Conservation (phyloP, 2,888 invertebrate genomes). For the Stegana nigrithorax region DNA sequence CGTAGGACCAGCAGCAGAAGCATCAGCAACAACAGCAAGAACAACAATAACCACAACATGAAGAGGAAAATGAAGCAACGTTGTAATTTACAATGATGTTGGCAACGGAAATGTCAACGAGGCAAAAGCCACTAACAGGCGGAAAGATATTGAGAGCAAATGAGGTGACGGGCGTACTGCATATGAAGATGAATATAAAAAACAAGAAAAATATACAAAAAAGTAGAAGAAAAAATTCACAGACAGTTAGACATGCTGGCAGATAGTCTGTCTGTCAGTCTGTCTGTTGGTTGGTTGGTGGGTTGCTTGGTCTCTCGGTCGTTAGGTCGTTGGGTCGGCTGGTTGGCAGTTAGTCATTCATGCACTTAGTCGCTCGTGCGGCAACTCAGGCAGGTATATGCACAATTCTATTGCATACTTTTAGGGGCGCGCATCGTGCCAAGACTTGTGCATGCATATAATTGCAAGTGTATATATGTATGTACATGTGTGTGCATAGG, state of each 20-base stretch:
- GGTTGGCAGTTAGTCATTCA: background rate
- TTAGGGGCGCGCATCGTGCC: background rate
- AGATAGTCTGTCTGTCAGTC: background rate
- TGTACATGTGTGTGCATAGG: too few relatives aligned
- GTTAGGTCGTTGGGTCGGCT: background rate
- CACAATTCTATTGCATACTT: conserved; percentile 13
- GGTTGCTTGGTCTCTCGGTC: too few relatives aligned
- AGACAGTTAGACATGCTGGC: background rate
- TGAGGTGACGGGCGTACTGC: too few relatives aligned
- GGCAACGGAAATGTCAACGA: conserved; percentile 17
- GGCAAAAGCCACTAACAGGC: background rate
- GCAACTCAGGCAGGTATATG: conserved; percentile 1
- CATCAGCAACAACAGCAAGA: background rate
- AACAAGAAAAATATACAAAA: background rate
- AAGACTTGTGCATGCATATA: background rate
- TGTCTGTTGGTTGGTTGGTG: too few relatives aligned
- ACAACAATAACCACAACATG: background rate
- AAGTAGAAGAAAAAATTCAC: background rate
- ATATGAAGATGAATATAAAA: too few relatives aligned
- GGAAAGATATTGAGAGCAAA: too few relatives aligned
- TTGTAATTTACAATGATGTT: conserved; percentile 19
- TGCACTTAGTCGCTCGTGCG: background rate
- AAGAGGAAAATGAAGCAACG: background rate
- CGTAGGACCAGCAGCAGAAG: background rate
- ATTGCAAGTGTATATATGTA: background rate